phyloP scores from a whole-genome alignment of 2,888 invertebrate species.

The Dione juno region DNA sequence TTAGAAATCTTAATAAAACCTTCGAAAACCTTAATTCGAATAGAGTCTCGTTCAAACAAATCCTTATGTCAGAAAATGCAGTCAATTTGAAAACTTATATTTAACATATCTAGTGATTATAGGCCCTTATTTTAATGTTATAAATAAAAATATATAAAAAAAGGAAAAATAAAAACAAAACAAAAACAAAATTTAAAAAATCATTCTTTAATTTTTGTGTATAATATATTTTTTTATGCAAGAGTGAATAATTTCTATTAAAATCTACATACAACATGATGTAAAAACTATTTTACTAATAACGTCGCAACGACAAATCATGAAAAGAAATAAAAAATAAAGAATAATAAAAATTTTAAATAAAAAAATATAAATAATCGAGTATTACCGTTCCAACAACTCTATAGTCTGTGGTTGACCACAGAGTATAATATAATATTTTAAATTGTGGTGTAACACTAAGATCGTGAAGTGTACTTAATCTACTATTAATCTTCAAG shows the following conservation, averaged over 20 bases:
- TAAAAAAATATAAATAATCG: conserved; percentile 77
- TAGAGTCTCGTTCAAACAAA: conserved; percentile 67
- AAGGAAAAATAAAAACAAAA: conserved; percentile 57
- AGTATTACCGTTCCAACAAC: conserved; percentile 82
- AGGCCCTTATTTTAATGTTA: conserved; percentile 47
- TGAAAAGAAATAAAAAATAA: conserved; percentile 68
- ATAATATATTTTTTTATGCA: conserved; percentile 74
- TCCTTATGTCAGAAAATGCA: conserved; percentile 56
- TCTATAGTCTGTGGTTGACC: conserved; percentile 74
- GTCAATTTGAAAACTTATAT: conserved; percentile 31
- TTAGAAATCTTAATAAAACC: conserved; percentile 49
- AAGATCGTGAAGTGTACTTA: conserved; percentile 50
- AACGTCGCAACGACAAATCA: conserved; percentile 74
- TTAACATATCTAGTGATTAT: conserved; percentile 39
- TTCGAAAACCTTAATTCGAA: conserved; percentile 54
- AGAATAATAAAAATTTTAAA: conserved; percentile 73
- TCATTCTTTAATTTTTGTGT: conserved; percentile 80
- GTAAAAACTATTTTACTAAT: conserved; percentile 63
- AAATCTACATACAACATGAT: conserved; percentile 76
- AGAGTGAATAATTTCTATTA: conserved; percentile 74
- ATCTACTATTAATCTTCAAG: conserved; percentile 62
- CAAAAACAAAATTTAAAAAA: conserved; percentile 65
- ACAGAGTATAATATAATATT: conserved; percentile 70
- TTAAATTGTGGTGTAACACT: conserved; percentile 62
- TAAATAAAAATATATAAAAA: conserved; percentile 51